Evolutionary conservation across 2,888 invertebrate genomes (phyloP).

Genomic region (Melanophora roralis): DNA sequence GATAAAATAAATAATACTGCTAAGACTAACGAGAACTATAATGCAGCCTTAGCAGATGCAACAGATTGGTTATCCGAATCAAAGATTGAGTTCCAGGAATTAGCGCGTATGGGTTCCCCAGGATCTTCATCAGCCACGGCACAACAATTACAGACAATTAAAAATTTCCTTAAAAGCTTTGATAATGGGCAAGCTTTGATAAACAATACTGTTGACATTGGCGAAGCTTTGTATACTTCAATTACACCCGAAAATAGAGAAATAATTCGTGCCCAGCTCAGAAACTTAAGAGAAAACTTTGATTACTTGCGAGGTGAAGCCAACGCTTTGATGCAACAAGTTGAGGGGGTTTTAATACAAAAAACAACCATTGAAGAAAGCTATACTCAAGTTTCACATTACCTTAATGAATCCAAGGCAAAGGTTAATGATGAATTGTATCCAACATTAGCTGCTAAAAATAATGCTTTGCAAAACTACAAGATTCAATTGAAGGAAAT

Average conservation of each 20-base stretch:
- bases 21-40: slow-evolving; percentile 82
- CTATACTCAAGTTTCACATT: slow-evolving; percentile 90
- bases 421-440: slow-evolving; percentile 86
- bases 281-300: slow-evolving; percentile 87
- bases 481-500: slow-evolving; percentile 91
- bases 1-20: slow-evolving; percentile 85
- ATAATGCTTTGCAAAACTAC: slow-evolving; percentile 88
- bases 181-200: slow-evolving; percentile 88
- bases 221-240: slow-evolving; percentile 91
- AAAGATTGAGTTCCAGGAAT: slow-evolving; percentile 84
- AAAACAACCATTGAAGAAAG: slow-evolving; percentile 96
- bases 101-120: slow-evolving; percentile 85
- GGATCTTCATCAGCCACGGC: slow-evolving; percentile 84
- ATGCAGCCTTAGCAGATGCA: slow-evolving; percentile 84
- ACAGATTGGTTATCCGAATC: slow-evolving; percentile 88
- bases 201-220: slow-evolving; percentile 89
- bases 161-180: slow-evolving; percentile 79
- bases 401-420: slow-evolving; percentile 88
- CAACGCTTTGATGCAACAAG: slow-evolving; percentile 89
- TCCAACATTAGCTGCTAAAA: slow-evolving; percentile 91
- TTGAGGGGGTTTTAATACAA: slow-evolving; percentile 92
- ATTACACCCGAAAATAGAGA: slow-evolving; percentile 93
- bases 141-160: slow-evolving; percentile 86
- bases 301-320: slow-evolving; percentile 91
- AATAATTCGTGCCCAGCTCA: slow-evolving; percentile 87